Percentiles rank a stretch among this genome's conserved stretches.
Evolutionary conservation across 2,888 invertebrate genomes (phyloP).

Genomic region (Yponomeuta cagnagella): DNA sequence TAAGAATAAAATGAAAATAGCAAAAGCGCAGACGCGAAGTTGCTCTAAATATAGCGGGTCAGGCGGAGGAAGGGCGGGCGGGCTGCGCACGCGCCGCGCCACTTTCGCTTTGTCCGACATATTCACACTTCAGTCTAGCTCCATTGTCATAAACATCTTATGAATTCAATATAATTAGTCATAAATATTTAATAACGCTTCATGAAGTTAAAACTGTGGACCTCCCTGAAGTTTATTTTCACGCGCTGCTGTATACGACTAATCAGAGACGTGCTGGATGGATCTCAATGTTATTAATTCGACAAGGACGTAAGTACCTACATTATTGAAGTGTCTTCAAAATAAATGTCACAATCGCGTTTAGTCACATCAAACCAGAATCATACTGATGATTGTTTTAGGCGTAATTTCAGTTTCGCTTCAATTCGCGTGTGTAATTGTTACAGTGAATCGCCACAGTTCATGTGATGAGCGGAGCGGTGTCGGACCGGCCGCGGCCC

Average conservation of each 20-base stretch:
- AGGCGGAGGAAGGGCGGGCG: conserved; percentile 41
- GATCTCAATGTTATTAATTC: background rate
- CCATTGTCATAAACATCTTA: background rate
- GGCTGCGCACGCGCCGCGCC: conserved; percentile 28
- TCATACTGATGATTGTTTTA: background rate
- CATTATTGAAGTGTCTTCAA: background rate
- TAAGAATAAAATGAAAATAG: conserved; percentile 72
- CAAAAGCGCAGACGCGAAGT: conserved; percentile 70
- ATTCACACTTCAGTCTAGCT: background rate
- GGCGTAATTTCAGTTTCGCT: background rate
- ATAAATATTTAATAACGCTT: conserved; percentile 8
- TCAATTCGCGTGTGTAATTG: background rate
- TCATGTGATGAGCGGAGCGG: conserved; percentile 11
- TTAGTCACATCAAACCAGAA: background rate
- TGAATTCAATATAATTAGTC: background rate
- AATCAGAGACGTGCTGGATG: background rate
- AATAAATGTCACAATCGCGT: background rate
- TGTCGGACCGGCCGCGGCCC: conserved; percentile 54
- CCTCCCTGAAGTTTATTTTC: conserved; percentile 7
- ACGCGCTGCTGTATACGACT: background rate
- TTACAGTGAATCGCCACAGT: background rate
- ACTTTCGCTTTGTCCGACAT: conserved; percentile 12
- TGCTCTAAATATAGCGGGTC: conserved; percentile 66
- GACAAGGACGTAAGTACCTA: background rate
- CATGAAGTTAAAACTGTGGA: background rate